Conservation (phyloP, 2,113 vertebrate species). For the Ranitomeya variabilis region DNA sequence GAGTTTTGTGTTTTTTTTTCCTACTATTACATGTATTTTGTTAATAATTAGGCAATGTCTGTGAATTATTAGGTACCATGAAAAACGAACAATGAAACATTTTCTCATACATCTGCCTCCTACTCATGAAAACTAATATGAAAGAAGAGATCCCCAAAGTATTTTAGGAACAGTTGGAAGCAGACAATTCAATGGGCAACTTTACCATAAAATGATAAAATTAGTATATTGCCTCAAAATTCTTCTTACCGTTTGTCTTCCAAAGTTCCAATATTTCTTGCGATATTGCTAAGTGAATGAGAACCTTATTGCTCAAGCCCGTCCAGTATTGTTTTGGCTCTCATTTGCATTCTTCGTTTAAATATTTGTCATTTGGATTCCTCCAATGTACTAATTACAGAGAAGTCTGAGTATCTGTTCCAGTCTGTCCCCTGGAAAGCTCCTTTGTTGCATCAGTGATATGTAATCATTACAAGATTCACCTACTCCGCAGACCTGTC, state of each 20-base stretch:
- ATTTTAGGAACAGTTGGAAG: neutral
- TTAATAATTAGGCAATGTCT: neutral
- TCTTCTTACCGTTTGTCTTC: too few relatives aligned
- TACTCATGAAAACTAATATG: conserved; percentile 6
- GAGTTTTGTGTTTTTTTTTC: neutral
- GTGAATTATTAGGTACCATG: neutral
- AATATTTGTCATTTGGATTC: conserved; percentile 83
- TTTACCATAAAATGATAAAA: neutral
- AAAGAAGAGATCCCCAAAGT: neutral
- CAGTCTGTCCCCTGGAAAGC: conserved; percentile 62
- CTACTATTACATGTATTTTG: too few relatives aligned
- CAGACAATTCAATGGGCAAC: neutral
- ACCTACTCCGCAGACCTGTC: conserved; percentile 62
- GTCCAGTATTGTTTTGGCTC: conserved; percentile 42
- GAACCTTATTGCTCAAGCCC: neutral
- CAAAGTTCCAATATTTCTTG: neutral
- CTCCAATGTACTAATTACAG: conserved; percentile 79
- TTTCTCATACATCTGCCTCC: neutral
- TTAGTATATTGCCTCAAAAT: neutral
- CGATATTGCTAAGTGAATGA: neutral
- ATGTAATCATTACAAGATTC: conserved; percentile 65
- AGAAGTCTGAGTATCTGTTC: conserved; percentile 69
- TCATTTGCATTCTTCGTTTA: conserved; percentile 63
- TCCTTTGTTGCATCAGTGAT: conserved; percentile 69
- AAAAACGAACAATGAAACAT: neutral